These are phyloP conservation scores for Enteromius radiatus DNA, from an alignment of 2,797 vertebrate species.

Conservation along the genomic window DNA sequence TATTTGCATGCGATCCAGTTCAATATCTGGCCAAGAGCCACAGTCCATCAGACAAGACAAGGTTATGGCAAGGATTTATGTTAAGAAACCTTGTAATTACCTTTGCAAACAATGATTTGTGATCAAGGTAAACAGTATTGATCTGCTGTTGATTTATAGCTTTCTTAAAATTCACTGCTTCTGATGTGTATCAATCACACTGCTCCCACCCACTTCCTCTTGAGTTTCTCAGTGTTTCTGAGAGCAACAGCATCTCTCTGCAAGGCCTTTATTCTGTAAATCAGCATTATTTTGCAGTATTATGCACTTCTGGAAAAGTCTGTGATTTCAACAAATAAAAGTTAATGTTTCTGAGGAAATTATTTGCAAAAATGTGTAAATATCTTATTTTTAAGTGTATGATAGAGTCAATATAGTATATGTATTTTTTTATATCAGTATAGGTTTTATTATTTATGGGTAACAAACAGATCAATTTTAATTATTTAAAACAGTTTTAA, in stretches of 20 bases:
- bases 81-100: conserved; percentile 54
- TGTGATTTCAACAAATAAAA: not conserved
- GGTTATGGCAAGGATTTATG: conserved; percentile 57
- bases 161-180: conserved; percentile 41
- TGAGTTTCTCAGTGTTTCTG: not conserved
- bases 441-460: too few relatives aligned
- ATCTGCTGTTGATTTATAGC: conserved; percentile 58
- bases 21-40: conserved; percentile 56
- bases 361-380: not conserved
- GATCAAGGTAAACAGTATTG: conserved; percentile 49
- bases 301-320: not conserved
- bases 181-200: conserved; percentile 27
- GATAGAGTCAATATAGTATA: too few relatives aligned
- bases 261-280: not conserved
- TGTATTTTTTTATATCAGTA: too few relatives aligned
- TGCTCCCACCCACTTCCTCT: not conserved
- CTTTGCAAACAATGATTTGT: conserved; percentile 51
- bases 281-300: not conserved
- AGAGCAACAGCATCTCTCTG: not conserved
- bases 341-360: not conserved
- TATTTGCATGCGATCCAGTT: conserved; percentile 54
- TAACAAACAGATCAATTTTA: too few relatives aligned
- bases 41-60: conserved; percentile 58
- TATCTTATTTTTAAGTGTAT: not conserved
- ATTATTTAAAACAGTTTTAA: not conserved